Evolutionary conservation across 2,797 vertebrate species (phyloP), one percentile per base, ranked within the genome.

Genomic region (Moxostoma hubbsi): DNA sequence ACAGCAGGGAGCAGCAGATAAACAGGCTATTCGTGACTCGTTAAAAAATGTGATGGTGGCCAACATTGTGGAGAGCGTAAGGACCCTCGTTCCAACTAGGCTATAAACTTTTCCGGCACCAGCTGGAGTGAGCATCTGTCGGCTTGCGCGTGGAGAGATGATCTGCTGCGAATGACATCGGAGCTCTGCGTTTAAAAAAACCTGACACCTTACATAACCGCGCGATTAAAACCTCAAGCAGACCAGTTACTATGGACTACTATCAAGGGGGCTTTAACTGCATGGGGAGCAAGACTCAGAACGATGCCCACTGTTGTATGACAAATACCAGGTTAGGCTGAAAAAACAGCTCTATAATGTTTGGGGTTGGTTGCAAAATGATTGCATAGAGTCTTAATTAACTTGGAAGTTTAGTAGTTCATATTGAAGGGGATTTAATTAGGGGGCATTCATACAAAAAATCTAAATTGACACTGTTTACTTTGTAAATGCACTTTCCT

Each of bases 1-100:
- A 98, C 98, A 99, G 98, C 97, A 98, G 97, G 98, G 96, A 98
- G 96, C 97, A 98, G 96, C 96, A 98, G 98, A 99, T 97, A 98
- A 99, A 99, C 98, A 98, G 97, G 97, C 98, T 98, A 98, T 99
- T 97, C 96, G 97, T 98, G 98, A 99, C 97, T 99, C 98, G 99
- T 99, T 99, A 99, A 99, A 99, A 97, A 94, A 94, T 92, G 96
- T 94, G 92, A 93, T 95, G 96, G 95, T 96, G 96, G 97, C 97
- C 97, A 98, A 97, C 96, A 95, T 95, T 94, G 96, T 95, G 95
- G 96, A 98, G 97, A 96, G 96, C 94, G 95, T 96, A 95, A 97
- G 97, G 96, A 96, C 96, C 96, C 94, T 91, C 93, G 95, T 95
- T 97, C 96, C 97, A 98, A 95, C 94, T 95, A 91, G 96, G 96